A percentile compares a stretch with the other conserved stretches of the same genome.
phyloP scores from a whole-genome alignment of 2,797 vertebrate species.

The Sebastes iracundus region DNA sequence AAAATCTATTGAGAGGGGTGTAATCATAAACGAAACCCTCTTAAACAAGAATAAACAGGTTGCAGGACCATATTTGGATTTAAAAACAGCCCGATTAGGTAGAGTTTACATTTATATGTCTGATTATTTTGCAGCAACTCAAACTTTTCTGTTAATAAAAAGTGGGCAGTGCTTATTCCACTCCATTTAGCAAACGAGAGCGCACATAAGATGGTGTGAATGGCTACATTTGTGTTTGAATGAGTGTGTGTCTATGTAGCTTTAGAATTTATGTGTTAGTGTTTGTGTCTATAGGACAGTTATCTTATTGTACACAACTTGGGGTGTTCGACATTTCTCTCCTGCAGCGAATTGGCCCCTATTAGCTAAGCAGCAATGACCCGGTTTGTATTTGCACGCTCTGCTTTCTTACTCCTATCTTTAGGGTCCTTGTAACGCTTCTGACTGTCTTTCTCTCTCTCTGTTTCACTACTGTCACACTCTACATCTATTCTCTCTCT shows the following conservation, averaged over 20 bases:
- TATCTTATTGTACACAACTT: conserved; percentile 99
- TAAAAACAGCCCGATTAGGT: neutral
- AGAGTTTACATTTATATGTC: neutral
- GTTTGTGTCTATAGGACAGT: conserved; percentile 92
- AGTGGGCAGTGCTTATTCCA: conserved; percentile 78
- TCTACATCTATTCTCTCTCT: conserved; percentile 85
- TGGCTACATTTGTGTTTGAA: conserved; percentile 75
- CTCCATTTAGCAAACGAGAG: conserved; percentile 62
- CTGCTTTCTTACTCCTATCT: conserved; percentile 94
- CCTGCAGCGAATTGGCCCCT: conserved; percentile 99
- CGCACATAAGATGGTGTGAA: conserved; percentile 70
- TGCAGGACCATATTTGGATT: neutral
- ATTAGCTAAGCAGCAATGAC: conserved; percentile 99
- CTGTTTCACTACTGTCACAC: conserved; percentile 71
- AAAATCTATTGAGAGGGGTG: neutral
- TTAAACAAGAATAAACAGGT: neutral
- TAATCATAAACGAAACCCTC: neutral
- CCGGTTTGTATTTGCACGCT: conserved; percentile 99
- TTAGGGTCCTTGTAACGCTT: conserved; percentile 89
- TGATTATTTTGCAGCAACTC: conserved; percentile 1
- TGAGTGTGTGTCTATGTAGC: conserved; percentile 75
- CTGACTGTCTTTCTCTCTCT: conserved; percentile 74
- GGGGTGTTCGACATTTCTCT: conserved; percentile 99
- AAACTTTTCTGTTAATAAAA: conserved; percentile 10
- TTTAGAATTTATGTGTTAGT: conserved; percentile 78